Conservation (phyloP, 2,888 invertebrate species). For the Scotopteryx bipunctaria region DNA sequence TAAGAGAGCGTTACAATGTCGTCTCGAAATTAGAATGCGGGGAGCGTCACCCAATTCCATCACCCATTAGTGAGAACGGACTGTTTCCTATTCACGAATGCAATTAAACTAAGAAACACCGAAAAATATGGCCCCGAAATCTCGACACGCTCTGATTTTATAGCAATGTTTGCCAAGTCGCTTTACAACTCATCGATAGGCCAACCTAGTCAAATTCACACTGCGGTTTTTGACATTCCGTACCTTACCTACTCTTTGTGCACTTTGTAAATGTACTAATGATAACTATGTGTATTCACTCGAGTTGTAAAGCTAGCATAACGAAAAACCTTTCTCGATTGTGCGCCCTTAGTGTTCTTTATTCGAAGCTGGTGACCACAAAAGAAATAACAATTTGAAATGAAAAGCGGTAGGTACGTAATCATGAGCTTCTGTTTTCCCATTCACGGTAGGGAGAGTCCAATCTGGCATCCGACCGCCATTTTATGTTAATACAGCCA, state of each 20-base stretch:
- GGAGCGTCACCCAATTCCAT: slow-evolving; percentile 52
- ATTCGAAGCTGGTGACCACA: slow-evolving; percentile 4
- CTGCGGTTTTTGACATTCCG: no score
- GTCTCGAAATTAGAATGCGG: slow-evolving; percentile 60
- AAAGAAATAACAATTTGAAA: slow-evolving; percentile 20
- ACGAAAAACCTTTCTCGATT: slow-evolving; percentile 35
- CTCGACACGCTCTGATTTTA: slow-evolving; percentile 14
- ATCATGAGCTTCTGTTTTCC: slow-evolving; percentile 43
- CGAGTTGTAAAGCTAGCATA: background rate
- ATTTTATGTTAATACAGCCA: slow-evolving; percentile 27
- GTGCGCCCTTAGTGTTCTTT: slow-evolving; percentile 28
- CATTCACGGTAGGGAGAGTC: slow-evolving; percentile 48
- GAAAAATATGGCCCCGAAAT: slow-evolving; percentile 43
- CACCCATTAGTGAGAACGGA: slow-evolving; percentile 46
- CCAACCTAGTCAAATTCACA: no score
- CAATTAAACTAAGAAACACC: slow-evolving; percentile 52
- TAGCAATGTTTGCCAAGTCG: background rate
- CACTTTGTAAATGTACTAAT: no score
- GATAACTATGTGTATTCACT: no score
- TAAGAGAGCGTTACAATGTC: slow-evolving; percentile 42
- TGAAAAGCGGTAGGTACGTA: slow-evolving; percentile 44
- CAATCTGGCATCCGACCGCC: slow-evolving; percentile 42
- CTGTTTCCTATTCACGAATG: slow-evolving; percentile 56
- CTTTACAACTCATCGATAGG: slow-evolving; percentile 33
- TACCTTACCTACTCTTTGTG: no score